These are phyloP conservation scores for Rhimphoctona megacephalus DNA, from an alignment of 2,888 invertebrate species.

Conservation along the genomic window DNA sequence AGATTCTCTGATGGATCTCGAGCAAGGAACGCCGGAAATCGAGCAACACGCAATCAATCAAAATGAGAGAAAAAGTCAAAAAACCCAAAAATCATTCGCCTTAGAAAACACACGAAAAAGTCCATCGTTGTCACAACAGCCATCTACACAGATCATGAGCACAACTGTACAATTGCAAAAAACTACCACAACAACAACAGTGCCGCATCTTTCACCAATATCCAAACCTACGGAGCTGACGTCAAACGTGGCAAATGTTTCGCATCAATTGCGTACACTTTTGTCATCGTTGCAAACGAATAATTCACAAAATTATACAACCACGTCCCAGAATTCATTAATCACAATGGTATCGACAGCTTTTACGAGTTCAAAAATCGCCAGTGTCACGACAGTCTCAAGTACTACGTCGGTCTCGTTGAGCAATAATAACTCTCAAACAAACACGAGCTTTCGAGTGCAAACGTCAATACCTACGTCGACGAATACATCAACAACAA, in stretches of 20 bases:
- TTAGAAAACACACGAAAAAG: conserved; percentile 69
- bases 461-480: conserved; percentile 62
- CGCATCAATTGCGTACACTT: conserved; percentile 89
- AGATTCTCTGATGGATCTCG: conserved; percentile 80
- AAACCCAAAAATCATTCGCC: conserved; percentile 55
- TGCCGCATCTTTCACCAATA: conserved; percentile 90
- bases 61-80: conserved; percentile 50
- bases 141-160: conserved; percentile 76
- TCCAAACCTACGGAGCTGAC: conserved; percentile 91
- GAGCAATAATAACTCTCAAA: conserved; percentile 68
- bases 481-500: conserved; percentile 59
- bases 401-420: conserved; percentile 77
- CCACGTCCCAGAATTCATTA: conserved; percentile 84
- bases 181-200: conserved; percentile 85
- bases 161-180: conserved; percentile 81
- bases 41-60: conserved; percentile 57
- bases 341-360: conserved; percentile 86
- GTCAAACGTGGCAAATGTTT: conserved; percentile 90
- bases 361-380: conserved; percentile 83
- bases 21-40: conserved; percentile 70
- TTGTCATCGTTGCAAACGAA: conserved; percentile 89
- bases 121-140: conserved; percentile 71
- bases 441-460: conserved; percentile 69
- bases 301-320: conserved; percentile 83
- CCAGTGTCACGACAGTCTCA: conserved; percentile 79